These are phyloP conservation scores for Vireo griseus DNA, from an alignment of 2,797 vertebrate species.

Conservation along the genomic window DNA sequence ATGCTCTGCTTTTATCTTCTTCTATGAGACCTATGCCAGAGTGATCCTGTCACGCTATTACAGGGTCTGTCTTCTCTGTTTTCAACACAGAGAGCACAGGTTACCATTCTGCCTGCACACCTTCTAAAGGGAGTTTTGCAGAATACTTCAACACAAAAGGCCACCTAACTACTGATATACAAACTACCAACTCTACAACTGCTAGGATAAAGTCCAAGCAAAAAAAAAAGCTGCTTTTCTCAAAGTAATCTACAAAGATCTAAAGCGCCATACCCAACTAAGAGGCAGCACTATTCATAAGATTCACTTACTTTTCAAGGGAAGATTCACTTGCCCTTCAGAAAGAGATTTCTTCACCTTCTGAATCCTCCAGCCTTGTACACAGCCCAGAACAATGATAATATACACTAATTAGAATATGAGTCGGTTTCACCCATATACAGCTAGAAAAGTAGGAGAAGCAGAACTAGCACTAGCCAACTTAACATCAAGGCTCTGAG, in stretches of 20 bases:
- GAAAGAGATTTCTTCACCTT: neutral
- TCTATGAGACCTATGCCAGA: neutral
- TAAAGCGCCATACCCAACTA: neutral
- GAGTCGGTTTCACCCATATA: neutral
- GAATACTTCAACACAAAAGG: neutral
- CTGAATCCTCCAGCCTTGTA: neutral
- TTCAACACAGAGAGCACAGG: neutral
- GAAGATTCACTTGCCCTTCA: too few species aligned
- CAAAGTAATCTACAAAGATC: rapidly evolving
- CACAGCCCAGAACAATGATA: neutral
- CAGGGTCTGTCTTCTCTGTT: neutral
- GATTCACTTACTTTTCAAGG: neutral
- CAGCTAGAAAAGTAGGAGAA: neutral
- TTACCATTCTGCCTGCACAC: rapidly evolving
- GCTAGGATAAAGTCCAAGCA: neutral
- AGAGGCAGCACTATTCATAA: rapidly evolving
- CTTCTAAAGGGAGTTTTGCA: neutral
- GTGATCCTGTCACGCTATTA: neutral
- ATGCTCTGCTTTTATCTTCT: neutral
- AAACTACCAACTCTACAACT: neutral
- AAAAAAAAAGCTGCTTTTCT: neutral
- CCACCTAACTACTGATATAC: neutral
- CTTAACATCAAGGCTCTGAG: neutral
- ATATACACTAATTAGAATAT: neutral
- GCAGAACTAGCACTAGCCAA: neutral